Percentiles rank a stretch among this genome's conserved stretches.
phyloP scores from a whole-genome alignment of 1,140 invertebrate genomes.

The Parapsyche elsis region DNA sequence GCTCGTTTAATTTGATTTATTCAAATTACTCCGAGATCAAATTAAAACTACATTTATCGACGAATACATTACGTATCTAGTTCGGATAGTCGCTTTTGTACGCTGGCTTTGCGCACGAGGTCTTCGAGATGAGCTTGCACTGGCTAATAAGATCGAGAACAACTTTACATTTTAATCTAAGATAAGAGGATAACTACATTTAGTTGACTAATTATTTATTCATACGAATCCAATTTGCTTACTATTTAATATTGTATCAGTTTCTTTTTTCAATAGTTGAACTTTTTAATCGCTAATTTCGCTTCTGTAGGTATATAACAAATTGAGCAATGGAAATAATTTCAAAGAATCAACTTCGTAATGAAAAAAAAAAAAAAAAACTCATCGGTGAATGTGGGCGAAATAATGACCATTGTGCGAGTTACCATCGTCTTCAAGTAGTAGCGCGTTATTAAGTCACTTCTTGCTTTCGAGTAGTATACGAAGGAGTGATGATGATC shows the following conservation, averaged over 20 bases:
- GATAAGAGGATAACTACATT: no score
- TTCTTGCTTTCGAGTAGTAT: background rate
- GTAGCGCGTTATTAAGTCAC: background rate
- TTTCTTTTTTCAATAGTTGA: background rate
- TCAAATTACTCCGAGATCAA: slow-evolving; percentile 12
- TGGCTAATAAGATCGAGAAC: no score
- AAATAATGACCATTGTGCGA: slow-evolving; percentile 3
- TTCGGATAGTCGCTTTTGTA: no score
- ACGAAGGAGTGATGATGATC: background rate
- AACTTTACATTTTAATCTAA: no score
- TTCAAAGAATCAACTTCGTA: background rate
- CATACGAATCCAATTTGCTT: no score
- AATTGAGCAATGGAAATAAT: background rate
- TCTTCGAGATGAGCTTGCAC: no score
- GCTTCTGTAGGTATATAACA: background rate
- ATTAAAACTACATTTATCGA: slow-evolving; percentile 31
- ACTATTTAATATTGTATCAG: no score
- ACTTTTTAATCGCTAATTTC: background rate
- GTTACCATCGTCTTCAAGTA: background rate
- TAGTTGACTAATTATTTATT: no score
- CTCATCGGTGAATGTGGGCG: slow-evolving; percentile 12
- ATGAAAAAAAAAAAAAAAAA: background rate
- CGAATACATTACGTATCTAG: background rate
- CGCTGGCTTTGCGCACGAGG: no score
- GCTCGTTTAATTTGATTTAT: slow-evolving; percentile 25